phyloP scores from a whole-genome alignment of 2,888 invertebrate genomes.

The Eueremaeus valkanovi region DNA sequence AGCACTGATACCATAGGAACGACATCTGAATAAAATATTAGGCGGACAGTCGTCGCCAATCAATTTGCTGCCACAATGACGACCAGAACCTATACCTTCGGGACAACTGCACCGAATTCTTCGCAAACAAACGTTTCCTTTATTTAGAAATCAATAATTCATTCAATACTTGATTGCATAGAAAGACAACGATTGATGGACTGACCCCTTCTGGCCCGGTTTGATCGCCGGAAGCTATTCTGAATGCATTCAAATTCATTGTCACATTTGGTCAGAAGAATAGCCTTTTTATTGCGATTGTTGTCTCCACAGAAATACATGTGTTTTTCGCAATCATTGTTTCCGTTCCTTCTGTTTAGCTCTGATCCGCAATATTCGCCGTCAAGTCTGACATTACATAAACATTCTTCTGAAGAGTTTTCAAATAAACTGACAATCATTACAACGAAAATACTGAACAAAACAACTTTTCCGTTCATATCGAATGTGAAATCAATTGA shows the following conservation, averaged over 20 bases:
- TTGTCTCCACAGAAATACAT: constrained; percentile 29
- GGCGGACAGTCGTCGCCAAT: constrained; percentile 28
- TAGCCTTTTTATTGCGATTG: constrained; percentile 19
- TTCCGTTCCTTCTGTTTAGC: constrained; percentile 34
- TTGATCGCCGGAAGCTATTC: neutral
- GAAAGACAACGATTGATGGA: neutral
- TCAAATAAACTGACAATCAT: too few species aligned
- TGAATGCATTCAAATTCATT: neutral
- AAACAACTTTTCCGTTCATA: too few species aligned
- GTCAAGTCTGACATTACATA: constrained; percentile 17
- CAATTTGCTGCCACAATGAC: constrained; percentile 29
- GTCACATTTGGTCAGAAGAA: neutral
- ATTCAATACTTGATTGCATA: neutral
- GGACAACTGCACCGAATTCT: constrained; percentile 29
- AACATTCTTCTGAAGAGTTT: neutral
- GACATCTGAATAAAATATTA: constrained; percentile 31
- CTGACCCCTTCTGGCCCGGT: neutral
- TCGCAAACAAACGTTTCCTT: constrained; percentile 19
- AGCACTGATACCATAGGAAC: neutral
- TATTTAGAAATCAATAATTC: neutral
- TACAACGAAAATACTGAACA: too few species aligned
- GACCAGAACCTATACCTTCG: neutral
- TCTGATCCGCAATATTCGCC: constrained; percentile 37
- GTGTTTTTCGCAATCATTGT: constrained; percentile 23
- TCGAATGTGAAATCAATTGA: too few species aligned